These are phyloP conservation scores for Cephalopachus bancanus DNA, from an alignment of 2,797 vertebrate species.

Conservation along the genomic window DNA sequence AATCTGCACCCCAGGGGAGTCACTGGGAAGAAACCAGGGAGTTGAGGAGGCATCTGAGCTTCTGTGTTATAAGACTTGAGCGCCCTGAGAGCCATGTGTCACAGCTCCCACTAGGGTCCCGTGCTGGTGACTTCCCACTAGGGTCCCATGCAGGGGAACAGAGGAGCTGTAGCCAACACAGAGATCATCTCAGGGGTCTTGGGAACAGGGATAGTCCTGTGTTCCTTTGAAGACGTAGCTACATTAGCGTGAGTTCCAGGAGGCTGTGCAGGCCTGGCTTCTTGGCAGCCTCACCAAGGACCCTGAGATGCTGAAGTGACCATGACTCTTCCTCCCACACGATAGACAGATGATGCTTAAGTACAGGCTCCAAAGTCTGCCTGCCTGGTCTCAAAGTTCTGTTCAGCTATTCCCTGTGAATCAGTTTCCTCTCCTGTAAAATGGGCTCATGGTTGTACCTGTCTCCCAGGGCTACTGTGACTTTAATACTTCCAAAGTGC, in stretches of 20 bases:
- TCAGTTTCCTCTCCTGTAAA: not conserved
- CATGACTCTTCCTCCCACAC: rapidly evolving
- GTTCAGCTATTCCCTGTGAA: not conserved
- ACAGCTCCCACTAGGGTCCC: not conserved
- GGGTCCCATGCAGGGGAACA: not conserved
- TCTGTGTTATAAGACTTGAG: not conserved
- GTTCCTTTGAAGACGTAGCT: not conserved
- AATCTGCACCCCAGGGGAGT: not conserved
- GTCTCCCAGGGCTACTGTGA: not conserved
- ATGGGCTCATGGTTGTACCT: rapidly evolving
- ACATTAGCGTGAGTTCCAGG: not conserved
- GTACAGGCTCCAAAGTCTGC: not conserved
- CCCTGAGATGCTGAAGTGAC: not conserved
- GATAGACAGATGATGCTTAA: not conserved
- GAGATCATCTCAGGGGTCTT: rapidly evolving
- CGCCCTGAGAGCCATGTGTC: not conserved
- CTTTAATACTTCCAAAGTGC: not conserved
- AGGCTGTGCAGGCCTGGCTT: not conserved
- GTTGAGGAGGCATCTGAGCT: not conserved
- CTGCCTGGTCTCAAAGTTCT: too few relatives aligned
- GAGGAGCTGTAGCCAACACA: not conserved
- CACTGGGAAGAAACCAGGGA: not conserved
- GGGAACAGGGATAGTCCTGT: not conserved
- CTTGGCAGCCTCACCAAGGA: not conserved
- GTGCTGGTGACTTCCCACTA: not conserved